These are phyloP conservation scores for Melieria picta DNA, from an alignment of 2,888 invertebrate genomes.

Conservation along the genomic window DNA sequence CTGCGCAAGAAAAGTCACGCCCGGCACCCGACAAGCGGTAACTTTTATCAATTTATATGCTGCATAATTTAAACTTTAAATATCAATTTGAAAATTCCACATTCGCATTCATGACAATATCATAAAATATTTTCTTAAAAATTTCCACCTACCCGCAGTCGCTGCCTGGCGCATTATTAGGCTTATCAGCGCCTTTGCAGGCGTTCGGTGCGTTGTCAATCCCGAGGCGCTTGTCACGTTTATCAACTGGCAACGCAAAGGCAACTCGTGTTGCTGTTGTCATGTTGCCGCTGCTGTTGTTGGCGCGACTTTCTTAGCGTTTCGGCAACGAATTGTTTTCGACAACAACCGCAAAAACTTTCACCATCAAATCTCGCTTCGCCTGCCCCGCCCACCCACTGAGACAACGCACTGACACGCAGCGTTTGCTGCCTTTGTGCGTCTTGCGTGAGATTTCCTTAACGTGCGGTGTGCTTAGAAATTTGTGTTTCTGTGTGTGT, in stretches of 20 bases:
- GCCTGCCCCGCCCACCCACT: too few species aligned
- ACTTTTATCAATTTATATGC: conserved; percentile 21
- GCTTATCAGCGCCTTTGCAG: conserved; percentile 27
- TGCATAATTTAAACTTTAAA: conserved; percentile 29
- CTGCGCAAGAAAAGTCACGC: too few species aligned
- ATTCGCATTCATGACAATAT: conserved; percentile 9
- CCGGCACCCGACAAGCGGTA: too few species aligned
- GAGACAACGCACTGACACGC: too few species aligned
- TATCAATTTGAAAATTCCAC: conserved; percentile 21
- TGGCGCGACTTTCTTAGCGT: background rate
- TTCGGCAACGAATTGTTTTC: background rate
- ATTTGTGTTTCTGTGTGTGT: background rate
- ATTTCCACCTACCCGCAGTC: background rate
- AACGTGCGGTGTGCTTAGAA: too few species aligned
- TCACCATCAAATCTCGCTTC: conserved; percentile 16
- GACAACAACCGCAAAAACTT: conserved; percentile 17
- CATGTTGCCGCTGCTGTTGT: background rate
- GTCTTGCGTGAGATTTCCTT: too few species aligned
- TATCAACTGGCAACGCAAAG: conserved; percentile 2
- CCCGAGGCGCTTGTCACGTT: conserved; percentile 16
- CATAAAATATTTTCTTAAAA: background rate
- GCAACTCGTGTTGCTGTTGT: background rate
- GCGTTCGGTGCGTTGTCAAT: background rate
- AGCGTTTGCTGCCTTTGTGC: too few species aligned
- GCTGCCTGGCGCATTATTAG: conserved; percentile 7